These are phyloP conservation scores for Bradypodion pumilum DNA, from an alignment of 2,797 vertebrate genomes.

Conservation along the genomic window DNA sequence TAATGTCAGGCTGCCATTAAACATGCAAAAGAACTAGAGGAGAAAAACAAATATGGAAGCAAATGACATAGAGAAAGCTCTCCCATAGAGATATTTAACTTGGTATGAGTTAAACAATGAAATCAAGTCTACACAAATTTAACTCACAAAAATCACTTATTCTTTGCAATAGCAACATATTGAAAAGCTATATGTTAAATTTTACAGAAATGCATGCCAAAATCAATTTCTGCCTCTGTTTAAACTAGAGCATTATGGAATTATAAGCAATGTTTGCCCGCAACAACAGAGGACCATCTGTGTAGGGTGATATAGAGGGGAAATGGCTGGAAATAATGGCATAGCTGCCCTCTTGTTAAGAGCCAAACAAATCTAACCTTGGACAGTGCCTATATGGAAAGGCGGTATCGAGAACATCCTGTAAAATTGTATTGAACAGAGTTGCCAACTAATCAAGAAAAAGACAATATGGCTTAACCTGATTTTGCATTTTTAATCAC, in stretches of 20 bases:
- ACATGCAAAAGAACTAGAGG: too few relatives aligned
- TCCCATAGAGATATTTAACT: not conserved
- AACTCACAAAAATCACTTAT: conserved; percentile 20
- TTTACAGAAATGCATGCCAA: conserved; percentile 10
- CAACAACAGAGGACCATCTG: conserved; percentile 17
- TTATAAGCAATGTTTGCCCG: conserved; percentile 12
- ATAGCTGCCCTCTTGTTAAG: not conserved
- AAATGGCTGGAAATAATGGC: not conserved
- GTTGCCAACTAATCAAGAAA: not conserved
- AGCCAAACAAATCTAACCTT: not conserved
- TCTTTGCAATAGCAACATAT: conserved; percentile 12
- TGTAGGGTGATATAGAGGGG: not conserved
- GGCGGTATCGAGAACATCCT: not conserved
- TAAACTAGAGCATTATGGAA: conserved; percentile 30
- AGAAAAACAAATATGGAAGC: not conserved
- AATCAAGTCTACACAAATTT: too few relatives aligned
- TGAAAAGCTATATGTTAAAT: conserved; percentile 9
- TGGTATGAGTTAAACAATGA: not conserved
- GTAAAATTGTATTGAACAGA: not conserved
- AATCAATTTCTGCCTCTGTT: not conserved
- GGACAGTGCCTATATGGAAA: not conserved
- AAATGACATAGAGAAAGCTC: not conserved
- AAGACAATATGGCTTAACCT: not conserved
- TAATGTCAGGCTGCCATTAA: not conserved
- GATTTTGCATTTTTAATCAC: not conserved